Base-by-base conservation (phyloP, 1,140 invertebrate species). In the Camponotus floridanus region DNA sequence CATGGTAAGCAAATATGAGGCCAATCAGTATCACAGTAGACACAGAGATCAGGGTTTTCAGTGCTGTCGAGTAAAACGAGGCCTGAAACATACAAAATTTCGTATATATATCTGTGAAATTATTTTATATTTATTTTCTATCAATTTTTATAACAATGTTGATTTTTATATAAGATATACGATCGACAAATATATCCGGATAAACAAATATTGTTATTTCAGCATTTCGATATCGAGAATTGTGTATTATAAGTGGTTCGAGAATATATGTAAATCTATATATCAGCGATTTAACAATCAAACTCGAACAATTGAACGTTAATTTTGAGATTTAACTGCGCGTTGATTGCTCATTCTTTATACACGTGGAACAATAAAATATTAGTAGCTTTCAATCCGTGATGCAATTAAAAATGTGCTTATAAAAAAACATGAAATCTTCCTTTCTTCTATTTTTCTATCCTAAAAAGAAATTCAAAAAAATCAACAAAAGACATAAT, bases 1-100 rank as follows among this genome's bases (percentile, higher is more conserved):
- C 99, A 96, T 99, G 99, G 96, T 99, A 99, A 96, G 99, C 98
- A 96, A 99, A 97, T 95, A 99, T 99, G 95, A 99, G 97, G 96
- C 98, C 98, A 95, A 99, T 97, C 95, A 99, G 97, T 96, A 99
- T 98, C 96, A 99, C 97, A 96, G 99, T 99, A 95, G 99, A 99
- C 95, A 99, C 97, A 95, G 98, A 98, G 96, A 99, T 99, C 95
- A 99, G 96, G 93, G 98, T 99, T 97, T 99, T 99, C 94, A 99
- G 96, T 95, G 98, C 98, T 95, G 98, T 98, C 93, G 99, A 99
- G 95, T 98, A 98, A 95, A 99, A 98, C 94, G 98, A 98, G 93
- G 97, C 97, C 98, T 99, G 97, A 85, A 98, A 98, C 94, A 94
- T 86, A 95, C 78, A 88, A 79, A 59, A 76, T 13, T 81, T 11